Evolutionary conservation across 2,113 vertebrate genomes (phyloP), one percentile per base, ranked within the genome.

Genomic region (Oryzias melastigma): DNA sequence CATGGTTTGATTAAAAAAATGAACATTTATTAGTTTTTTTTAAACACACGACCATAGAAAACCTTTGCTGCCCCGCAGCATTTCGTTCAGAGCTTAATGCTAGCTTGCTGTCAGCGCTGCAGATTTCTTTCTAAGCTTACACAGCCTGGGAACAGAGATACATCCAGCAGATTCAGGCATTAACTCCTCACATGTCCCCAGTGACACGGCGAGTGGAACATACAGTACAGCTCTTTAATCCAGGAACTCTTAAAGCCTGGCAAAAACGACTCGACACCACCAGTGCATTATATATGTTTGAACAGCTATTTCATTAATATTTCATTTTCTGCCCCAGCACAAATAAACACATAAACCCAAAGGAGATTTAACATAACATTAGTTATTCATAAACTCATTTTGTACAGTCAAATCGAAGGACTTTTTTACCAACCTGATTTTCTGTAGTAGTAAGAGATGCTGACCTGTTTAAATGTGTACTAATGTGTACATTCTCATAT

Each of bases 331-430:
- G 20, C 52, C 68, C 49, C 42, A 64, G 58, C 57, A 62, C 68
- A 75, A 79, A 85, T 77, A 83, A 87, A 83, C 71, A 76, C 71
- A 83, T 72, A 43, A 78, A 80, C 73, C 64, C 50, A 53, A 43
- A 25, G 13, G 50, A 55, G 69, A 57, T 77, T 88, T 78, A 80
- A 80, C 51, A 66, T 51, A 52, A 44, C 65, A 81, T 87, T 73
- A 77, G 70, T 76, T 83, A 87, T 87, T 84, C 71, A 90, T 86
- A 60, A 63, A 65, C 70, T 65, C 53, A 79, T 78, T 78, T 71
- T 62, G 58, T 58, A 53, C 24, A 58, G 42, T 70, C 52, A 74
- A 8, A 56, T 56, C 74, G 41, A 55, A 45, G 50, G 54, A 35
- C 27, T 2, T n/a, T 35, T 45, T 50, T 46, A 46, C 14, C 27